These are phyloP conservation scores for Euphydryas editha DNA, from an alignment of 2,888 invertebrate species.

Conservation along the genomic window DNA sequence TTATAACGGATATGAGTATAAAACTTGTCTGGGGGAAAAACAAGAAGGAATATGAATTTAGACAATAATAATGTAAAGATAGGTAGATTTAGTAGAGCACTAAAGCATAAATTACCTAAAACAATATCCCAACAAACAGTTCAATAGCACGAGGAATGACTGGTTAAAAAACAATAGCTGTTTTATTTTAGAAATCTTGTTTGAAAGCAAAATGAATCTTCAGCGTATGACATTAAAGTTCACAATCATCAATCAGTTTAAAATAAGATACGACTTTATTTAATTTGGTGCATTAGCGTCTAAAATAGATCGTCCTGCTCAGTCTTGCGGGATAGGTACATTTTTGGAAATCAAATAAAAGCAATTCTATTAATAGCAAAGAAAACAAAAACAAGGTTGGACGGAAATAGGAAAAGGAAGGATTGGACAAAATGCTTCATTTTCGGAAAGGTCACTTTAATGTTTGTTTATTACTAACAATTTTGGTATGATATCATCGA, in stretches of 20 bases:
- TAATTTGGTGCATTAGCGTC: slow-evolving; percentile 58
- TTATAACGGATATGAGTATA: slow-evolving; percentile 15
- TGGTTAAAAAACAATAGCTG: slow-evolving; percentile 43
- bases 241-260: slow-evolving; percentile 57
- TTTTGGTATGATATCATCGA: slow-evolving; percentile 27
- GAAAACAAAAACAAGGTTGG: slow-evolving; percentile 64
- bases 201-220: slow-evolving; percentile 49
- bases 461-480: slow-evolving; percentile 33
- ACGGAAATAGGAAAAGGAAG: slow-evolving; percentile 61
- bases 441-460: slow-evolving; percentile 53
- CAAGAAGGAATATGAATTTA: slow-evolving; percentile 29
- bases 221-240: slow-evolving; percentile 49
- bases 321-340: slow-evolving; percentile 76
- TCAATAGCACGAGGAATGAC: slow-evolving; percentile 38
- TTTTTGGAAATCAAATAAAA: slow-evolving; percentile 82
- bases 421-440: slow-evolving; percentile 50
- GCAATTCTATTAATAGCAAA: slow-evolving; percentile 69
- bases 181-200: slow-evolving; percentile 37
- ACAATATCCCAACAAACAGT: slow-evolving; percentile 32
- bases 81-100: neutral
- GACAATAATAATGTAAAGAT: slow-evolving; percentile 24
- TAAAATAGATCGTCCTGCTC: slow-evolving; percentile 74
- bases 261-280: slow-evolving; percentile 65
- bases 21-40: slow-evolving; percentile 18
- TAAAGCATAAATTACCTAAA: slow-evolving; percentile 25